Percentiles rank a stretch among this genome's conserved stretches.
These are phyloP conservation scores for Equus przewalskii DNA, from an alignment of 2,113 vertebrate genomes.

Conservation along the genomic window DNA sequence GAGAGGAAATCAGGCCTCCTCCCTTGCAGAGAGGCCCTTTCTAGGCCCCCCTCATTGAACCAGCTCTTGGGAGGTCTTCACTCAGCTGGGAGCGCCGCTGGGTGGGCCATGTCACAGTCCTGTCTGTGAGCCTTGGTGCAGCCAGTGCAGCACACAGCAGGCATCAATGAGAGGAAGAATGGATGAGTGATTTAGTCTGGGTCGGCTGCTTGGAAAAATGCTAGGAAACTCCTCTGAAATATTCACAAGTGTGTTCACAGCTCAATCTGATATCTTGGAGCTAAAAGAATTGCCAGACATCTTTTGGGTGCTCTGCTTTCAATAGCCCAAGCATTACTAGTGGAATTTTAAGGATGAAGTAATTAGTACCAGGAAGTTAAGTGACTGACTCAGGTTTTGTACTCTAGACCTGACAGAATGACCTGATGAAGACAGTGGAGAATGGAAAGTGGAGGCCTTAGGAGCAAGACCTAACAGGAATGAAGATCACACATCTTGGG, in stretches of 20 bases:
- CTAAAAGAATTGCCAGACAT: not conserved
- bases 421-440: not conserved
- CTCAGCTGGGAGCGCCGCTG: not conserved
- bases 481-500: not conserved
- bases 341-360: conserved; percentile 2
- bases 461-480: not conserved
- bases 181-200: not conserved
- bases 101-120: too few relatives aligned
- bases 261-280: not conserved
- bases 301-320: not conserved
- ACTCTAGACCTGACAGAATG: not conserved
- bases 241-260: not conserved
- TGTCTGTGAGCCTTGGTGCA: not conserved
- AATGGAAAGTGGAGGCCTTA: conserved; percentile 14
- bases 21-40: not conserved
- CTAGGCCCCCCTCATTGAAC: not conserved
- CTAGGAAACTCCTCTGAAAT: not conserved
- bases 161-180: not conserved
- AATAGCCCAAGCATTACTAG: not conserved
- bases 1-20: not conserved
- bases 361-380: not conserved
- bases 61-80: not conserved
- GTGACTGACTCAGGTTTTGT: not conserved
- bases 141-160: not conserved
- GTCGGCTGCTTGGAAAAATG: not conserved